Evolutionary conservation across 2,888 invertebrate species (phyloP), one percentile per base, ranked within the genome.

Genomic region (Rhogogaster chlorosoma): DNA sequence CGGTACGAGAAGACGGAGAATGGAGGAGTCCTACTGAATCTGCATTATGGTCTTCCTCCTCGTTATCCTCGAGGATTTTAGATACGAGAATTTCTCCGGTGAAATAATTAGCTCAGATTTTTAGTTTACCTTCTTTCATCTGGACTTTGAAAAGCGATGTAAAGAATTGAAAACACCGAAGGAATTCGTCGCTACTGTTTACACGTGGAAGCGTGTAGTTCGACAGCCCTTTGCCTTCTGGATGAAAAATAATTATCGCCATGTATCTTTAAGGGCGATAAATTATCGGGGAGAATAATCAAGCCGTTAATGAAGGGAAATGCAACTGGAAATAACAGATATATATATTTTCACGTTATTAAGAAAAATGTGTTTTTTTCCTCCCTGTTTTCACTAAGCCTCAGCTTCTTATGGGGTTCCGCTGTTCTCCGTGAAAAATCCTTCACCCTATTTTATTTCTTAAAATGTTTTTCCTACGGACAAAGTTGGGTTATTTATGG

Each of bases 251-350:
- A 67, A 67, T 67, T 1, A 26, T 42, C 9, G 0, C 26, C 10
- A 26, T 3, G n/a, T n/a, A 42, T 42, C 15, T 26, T 10, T 22
- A 12, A 73, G 15, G 18, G 10, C 15, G n/a, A 73, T n/a, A 36
- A 70, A 70, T 70, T n/a, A 70, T 38, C 9, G 32, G 36, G 15
- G 9, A 18, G 38, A 7, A 38, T 32, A 70, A 70, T 70, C 38
- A 70, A 70, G 70, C 5, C 18, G 36, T 70, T 67, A 67, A 67
- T 36, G 9, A 70, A 38, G 38, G 18, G 2, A 36, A 70, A 36
- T 36, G 70, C 67, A 67, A 4, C 15, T 12, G 26, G 26, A 67
- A 70, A 70, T 70, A 36, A 70, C n/a, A 67, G 67, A 67, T 67
- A 67, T 6, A 53, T 53, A 53, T n/a, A 53, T 53, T 67, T 29